Evolutionary conservation across 1,140 invertebrate species (phyloP).

Genomic region (Eriocheir sinensis): DNA sequence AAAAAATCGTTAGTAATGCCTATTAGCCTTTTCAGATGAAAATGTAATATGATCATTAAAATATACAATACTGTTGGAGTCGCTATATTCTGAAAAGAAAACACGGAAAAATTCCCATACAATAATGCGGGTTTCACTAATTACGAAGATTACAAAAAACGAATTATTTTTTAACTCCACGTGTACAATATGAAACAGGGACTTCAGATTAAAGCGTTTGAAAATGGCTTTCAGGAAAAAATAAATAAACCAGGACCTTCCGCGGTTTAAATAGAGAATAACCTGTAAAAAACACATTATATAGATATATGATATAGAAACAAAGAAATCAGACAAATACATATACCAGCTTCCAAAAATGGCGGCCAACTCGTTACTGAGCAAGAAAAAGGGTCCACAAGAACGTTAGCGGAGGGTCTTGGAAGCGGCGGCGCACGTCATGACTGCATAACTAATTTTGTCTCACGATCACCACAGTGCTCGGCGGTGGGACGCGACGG

Average conservation of each 20-base stretch:
- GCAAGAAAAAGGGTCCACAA: background rate
- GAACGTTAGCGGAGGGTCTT: background rate
- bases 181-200: too few species aligned
- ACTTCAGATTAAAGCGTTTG: too few species aligned
- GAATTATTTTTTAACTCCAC: too few species aligned
- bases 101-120: too few species aligned
- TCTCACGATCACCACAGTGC: background rate
- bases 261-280: background rate
- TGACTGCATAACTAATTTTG: conserved; percentile 1
- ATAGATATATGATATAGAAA: background rate
- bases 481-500: background rate
- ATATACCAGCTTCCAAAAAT: background rate
- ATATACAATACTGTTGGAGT: too few species aligned
- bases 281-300: background rate
- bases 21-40: too few species aligned
- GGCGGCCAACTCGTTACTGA: background rate
- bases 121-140: too few species aligned
- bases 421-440: background rate
- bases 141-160: too few species aligned
- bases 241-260: too few species aligned
- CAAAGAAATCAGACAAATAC: background rate
- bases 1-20: background rate
- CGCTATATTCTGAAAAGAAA: too few species aligned
- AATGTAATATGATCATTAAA: too few species aligned
- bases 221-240: too few species aligned